Conservation (phyloP, 2,113 vertebrate genomes). For the Microtus pennsylvanicus region DNA sequence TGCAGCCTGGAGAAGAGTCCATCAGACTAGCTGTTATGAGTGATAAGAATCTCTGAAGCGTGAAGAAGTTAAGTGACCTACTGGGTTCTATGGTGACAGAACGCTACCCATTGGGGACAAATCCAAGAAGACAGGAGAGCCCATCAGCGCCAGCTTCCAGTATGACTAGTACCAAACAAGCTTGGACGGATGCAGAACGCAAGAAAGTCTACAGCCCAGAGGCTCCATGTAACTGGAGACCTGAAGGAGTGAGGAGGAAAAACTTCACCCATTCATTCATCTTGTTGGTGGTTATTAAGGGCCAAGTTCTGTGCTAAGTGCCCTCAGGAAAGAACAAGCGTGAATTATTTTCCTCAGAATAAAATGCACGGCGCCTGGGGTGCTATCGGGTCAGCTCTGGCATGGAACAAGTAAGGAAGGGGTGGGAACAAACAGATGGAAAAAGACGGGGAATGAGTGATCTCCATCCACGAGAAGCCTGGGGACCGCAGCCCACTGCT, state of each 20-base stretch:
- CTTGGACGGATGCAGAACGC: not conserved
- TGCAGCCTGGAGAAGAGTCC: not conserved
- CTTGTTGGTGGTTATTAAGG: not conserved
- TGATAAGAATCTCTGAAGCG: not conserved
- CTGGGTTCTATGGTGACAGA: not conserved
- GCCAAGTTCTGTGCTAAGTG: not conserved
- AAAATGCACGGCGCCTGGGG: not conserved
- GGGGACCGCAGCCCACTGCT: not conserved
- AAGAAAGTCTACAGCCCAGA: not conserved
- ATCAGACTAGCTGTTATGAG: not conserved
- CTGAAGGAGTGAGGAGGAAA: not conserved
- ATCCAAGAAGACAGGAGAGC: not conserved
- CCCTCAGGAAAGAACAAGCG: not conserved
- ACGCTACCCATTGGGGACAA: not conserved
- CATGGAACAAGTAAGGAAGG: not conserved
- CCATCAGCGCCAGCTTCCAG: not conserved
- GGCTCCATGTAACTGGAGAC: not conserved
- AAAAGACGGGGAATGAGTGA: not conserved
- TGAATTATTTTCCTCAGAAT: slow-evolving; percentile 23
- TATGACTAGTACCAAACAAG: not conserved
- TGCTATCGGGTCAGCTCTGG: not conserved
- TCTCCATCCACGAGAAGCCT: not conserved
- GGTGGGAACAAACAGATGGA: not conserved
- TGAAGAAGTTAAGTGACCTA: not conserved
- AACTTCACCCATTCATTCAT: not conserved